Base-by-base conservation (phyloP, 2,113 vertebrate genomes). In the Cebidichthys violaceus region DNA sequence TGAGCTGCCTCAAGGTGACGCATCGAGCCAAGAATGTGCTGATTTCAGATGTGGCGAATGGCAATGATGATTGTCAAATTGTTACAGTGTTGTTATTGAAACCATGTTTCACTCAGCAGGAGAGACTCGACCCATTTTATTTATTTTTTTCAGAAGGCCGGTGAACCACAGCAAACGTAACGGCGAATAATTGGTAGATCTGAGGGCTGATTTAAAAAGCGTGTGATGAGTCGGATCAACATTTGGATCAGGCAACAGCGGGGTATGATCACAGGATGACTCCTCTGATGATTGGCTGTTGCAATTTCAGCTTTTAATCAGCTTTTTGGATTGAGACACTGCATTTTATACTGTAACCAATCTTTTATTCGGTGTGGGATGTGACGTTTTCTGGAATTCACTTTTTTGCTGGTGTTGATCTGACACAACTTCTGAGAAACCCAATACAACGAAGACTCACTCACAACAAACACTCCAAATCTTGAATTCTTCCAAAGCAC, bases 21-120 rank as follows among this genome's bases (percentile, higher is more conserved):
- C 62, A 61, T 8, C 1, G 60, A 54, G 86, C 82, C 74, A 90
- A 90, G 90, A 93, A 92, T 93, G 79, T 79, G 88, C 79, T 86
- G 92, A 87, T 91, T 93, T 94, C 78, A 92, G 90, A 93, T 94
- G 94, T 94, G 92, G 92, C 80, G 75, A 91, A 86, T 84, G 86
- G 89, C 90, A 86, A 75, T 66, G 88, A 88, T 84, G 90, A 92
- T 79, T 93, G 92, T 92, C 89, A 81, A 89, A 92, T 90, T 54
- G 66, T 87, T 89, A 75, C 86, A 88, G 78, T 62, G 84, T 72
- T 91, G 73, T 94, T 93, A 94, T 94, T 94, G 87, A 90, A 94
- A 93, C 88, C 92, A 94, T 86, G 88, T 91, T 93, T 90, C 86
- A 37, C 89, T 88, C 83, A 37, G 90, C 80, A 79, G 89, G 88